A percentile compares a stretch with the other conserved stretches of the same genome.
Evolutionary conservation across 2,888 invertebrate genomes (phyloP).

Genomic region (Machimus rusticus): DNA sequence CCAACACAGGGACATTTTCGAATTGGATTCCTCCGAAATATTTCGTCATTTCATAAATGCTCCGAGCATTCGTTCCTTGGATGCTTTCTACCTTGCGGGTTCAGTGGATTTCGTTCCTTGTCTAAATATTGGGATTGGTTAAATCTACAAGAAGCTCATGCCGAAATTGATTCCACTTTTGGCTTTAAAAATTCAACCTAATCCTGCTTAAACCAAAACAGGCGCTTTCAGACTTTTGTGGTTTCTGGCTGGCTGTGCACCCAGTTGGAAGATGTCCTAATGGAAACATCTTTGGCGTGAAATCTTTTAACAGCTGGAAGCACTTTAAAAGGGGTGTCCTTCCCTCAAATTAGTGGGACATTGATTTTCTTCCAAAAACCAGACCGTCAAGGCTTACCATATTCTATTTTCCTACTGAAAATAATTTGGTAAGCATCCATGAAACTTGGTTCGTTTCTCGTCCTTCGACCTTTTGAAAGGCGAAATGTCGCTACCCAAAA

Average conservation of each 20-base stretch:
- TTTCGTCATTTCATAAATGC: neutral
- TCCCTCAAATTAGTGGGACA: neutral
- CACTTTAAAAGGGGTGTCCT: neutral
- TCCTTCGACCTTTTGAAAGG: neutral
- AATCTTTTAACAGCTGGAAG: neutral
- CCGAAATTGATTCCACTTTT: neutral
- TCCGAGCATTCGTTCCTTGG: neutral
- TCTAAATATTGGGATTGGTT: constrained; percentile 19
- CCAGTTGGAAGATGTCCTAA: neutral
- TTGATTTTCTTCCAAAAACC: neutral
- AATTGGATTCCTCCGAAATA: neutral
- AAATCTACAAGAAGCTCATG: constrained; percentile 2
- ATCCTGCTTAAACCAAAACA: neutral
- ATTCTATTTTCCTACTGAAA: neutral
- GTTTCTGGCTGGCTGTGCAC: neutral
- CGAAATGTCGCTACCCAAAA: neutral
- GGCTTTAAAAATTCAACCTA: neutral
- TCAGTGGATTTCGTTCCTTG: neutral
- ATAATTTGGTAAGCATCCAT: neutral
- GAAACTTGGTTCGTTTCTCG: neutral
- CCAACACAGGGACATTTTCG: constrained; percentile 1
- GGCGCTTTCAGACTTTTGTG: neutral
- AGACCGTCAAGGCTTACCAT: neutral
- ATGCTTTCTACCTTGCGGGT: neutral
- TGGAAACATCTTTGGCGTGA: neutral